Conservation (phyloP, 2,888 invertebrate species). For the Petrolisthes manimaculis region DNA sequence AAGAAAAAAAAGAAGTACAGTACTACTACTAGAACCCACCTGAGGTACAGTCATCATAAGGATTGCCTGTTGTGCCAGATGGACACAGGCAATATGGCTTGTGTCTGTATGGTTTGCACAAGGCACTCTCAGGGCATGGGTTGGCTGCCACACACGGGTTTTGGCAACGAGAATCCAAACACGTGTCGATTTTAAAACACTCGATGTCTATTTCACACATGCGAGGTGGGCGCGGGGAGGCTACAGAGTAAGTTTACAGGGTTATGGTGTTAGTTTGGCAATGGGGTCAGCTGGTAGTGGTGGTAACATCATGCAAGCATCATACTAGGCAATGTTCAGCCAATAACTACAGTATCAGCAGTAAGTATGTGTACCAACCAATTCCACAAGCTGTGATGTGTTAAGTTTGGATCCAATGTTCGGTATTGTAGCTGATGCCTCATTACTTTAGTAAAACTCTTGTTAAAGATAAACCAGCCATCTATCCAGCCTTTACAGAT, state of each 20-base stretch:
- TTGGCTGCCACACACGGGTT: constrained; percentile 67
- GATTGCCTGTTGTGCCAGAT: constrained; percentile 59
- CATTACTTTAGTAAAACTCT: no score
- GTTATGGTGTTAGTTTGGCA: constrained; percentile 21
- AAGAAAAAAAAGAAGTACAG: no score
- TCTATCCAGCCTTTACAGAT: no score
- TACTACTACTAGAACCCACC: background rate
- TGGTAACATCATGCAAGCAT: background rate
- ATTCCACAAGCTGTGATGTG: no score
- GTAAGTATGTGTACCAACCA: no score
- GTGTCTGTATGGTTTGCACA: constrained; percentile 67
- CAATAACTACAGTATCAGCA: no score
- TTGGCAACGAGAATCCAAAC: constrained; percentile 67
- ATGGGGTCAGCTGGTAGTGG: background rate
- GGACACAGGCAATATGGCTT: constrained; percentile 50
- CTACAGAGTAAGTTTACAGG: constrained; percentile 27
- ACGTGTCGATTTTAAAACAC: constrained; percentile 65
- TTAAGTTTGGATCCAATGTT: no score
- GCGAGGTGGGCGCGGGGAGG: constrained; percentile 55
- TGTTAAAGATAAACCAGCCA: no score
- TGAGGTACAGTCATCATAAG: constrained; percentile 63
- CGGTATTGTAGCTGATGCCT: no score
- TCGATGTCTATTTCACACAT: constrained; percentile 56
- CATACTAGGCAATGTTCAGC: no score
- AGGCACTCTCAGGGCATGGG: constrained; percentile 66